These are phyloP conservation scores for Auanema freiburgensis DNA, from an alignment of 2,888 invertebrate species.

Conservation along the genomic window DNA sequence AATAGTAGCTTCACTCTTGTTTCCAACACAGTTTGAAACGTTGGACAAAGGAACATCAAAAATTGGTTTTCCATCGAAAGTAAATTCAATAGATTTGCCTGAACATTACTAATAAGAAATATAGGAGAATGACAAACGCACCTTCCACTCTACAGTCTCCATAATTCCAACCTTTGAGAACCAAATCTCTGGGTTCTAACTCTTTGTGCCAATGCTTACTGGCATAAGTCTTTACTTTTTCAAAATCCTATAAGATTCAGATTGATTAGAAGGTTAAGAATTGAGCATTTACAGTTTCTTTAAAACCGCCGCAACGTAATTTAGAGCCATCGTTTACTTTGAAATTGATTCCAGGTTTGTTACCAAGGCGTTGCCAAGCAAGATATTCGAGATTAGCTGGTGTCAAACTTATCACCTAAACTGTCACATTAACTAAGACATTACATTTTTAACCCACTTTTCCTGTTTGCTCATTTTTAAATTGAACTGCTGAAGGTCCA, in stretches of 20 bases:
- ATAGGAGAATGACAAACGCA: constrained; percentile 31
- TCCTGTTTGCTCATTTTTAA: constrained; percentile 93
- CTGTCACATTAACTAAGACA: background rate
- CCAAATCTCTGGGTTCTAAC: constrained; percentile 86
- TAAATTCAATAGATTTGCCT: constrained; percentile 53
- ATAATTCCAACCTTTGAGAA: constrained; percentile 99
- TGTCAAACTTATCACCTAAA: constrained; percentile 69
- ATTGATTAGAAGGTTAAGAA: background rate
- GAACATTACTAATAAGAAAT: background rate
- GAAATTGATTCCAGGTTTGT: constrained; percentile 84
- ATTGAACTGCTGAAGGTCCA: constrained; percentile 84
- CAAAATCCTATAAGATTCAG: constrained; percentile 75
- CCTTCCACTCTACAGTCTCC: constrained; percentile 90
- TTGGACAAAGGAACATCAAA: constrained; percentile 94
- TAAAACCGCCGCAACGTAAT: constrained; percentile 90
- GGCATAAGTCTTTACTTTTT: constrained; percentile 88
- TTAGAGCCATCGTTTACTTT: constrained; percentile 86
- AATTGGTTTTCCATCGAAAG: constrained; percentile 68
- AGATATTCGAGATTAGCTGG: constrained; percentile 84
- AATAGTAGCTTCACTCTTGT: constrained; percentile 95
- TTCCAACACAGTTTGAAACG: constrained; percentile 91
- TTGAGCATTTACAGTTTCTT: constrained; percentile 68
- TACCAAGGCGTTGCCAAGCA: constrained; percentile 88
- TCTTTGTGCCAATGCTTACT: constrained; percentile 78
- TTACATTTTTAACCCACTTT: constrained; percentile 75